Conservation (phyloP, 2,113 vertebrate species). For the Oostethus manadensis region DNA sequence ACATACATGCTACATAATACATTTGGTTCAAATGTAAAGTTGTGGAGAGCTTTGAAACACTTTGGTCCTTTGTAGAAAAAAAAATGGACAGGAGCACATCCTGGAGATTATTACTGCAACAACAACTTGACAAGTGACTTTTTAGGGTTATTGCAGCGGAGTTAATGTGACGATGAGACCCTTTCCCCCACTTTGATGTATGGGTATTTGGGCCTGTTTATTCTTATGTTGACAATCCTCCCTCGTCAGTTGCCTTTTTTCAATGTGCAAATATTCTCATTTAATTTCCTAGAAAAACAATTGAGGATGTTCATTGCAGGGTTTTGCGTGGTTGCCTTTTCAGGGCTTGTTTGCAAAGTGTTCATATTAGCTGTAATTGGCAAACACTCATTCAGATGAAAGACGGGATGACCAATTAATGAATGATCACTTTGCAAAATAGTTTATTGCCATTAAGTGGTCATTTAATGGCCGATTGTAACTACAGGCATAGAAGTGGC, state of each 20-base stretch:
- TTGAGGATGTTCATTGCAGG: no score
- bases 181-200: slow-evolving; percentile 33
- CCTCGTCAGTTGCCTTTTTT: neutral
- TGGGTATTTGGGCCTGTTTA: neutral
- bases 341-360: neutral
- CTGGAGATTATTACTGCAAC: slow-evolving; percentile 21
- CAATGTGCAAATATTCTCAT: neutral
- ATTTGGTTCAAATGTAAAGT: no score
- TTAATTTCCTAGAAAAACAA: neutral
- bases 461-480: neutral
- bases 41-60: no score
- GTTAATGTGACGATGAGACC: slow-evolving; percentile 24
- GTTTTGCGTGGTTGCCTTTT: neutral
- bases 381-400: neutral
- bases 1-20: no score
- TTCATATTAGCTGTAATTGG: neutral
- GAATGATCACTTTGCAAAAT: neutral
- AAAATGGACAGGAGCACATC: slow-evolving; percentile 31
- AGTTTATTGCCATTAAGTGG: neutral
- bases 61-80: no score
- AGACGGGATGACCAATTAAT: neutral
- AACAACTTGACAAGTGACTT: slow-evolving; percentile 32
- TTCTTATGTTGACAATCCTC: neutral
- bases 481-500: neutral
- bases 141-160: slow-evolving; percentile 54